Evolutionary conservation across 2,888 invertebrate species (phyloP), one percentile per base, ranked within the genome.

Genomic region (Phania funesta): DNA sequence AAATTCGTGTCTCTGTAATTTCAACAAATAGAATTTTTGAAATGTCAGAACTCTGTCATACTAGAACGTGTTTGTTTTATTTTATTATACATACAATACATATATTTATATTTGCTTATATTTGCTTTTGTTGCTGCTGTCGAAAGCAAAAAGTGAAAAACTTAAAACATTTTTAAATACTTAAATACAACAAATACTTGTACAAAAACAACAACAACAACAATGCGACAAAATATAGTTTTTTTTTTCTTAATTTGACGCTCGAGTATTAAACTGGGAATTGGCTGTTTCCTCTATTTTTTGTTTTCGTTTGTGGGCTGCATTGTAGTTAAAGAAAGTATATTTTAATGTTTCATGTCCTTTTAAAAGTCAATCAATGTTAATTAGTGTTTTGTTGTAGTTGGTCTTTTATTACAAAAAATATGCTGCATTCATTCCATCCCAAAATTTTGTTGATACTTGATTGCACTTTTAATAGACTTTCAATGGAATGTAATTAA

Each of bases 341-440:
- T 44, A 80, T 80, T 76, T 58, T 29, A 58, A 32, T 68, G 65
- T 78, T 65, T 60, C 52, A 26, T 73, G 65, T 83, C 65, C 81
- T 71, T 73, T 81, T 56, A 60, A 71, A 81, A 67, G 81, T 75
- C 73, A 80, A 68, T 81, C 77, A 70, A 62, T 46, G 29, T 64
- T 75, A 41, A 65, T 48, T 38, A 52, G 18, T 70, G 24, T 48
- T 22, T 3, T 29, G 38, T 18, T 29, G 20, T 54, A 8, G 46
- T 26, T 5, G 29, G 46, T 29, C 18, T 22, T 16, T 9, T 13
- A 18, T 8, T 13, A 46, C 20, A 64, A 38, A 35, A 9, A n/a
- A 9, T 11, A 11, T 9, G 13, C n/a, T 3, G 4, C 9, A 38
- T 46, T n/a, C n/a, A n/a, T n/a, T n/a, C n/a, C n/a, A n/a, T n/a